Evolutionary conservation across 2,888 invertebrate species (phyloP).

Genomic region (Rhagonycha lutea): DNA sequence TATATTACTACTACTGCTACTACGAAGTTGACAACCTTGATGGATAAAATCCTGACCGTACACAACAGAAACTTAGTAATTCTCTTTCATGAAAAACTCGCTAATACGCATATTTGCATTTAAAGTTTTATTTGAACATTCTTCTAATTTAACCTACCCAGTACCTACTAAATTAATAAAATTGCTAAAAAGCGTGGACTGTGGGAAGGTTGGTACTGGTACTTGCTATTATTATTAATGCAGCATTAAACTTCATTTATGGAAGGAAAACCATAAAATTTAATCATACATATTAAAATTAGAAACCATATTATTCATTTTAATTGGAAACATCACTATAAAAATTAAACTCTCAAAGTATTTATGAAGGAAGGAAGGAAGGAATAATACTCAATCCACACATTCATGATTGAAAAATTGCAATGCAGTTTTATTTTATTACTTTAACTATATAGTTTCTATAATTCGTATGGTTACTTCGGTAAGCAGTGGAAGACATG

Average conservation of each 20-base stretch:
- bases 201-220: background rate
- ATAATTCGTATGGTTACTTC: too few species aligned
- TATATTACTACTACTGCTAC: conserved; percentile 20
- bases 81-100: background rate
- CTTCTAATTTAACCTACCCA: background rate
- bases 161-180: background rate
- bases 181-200: background rate
- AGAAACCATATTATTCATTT: background rate
- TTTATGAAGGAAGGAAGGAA: background rate
- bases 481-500: too few species aligned
- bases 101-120: background rate
- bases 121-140: background rate
- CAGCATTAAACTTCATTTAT: background rate
- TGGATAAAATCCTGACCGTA: conserved; percentile 23
- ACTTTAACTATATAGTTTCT: background rate
- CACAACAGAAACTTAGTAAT: conserved; percentile 4
- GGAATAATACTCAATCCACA: too few species aligned
- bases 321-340: background rate
- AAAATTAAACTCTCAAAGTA: background rate
- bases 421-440: background rate
- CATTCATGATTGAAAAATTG: background rate
- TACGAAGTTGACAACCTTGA: conserved; percentile 29
- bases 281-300: background rate
- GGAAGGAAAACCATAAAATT: background rate
- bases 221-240: background rate